Evolutionary conservation across 2,888 invertebrate genomes (phyloP).

Genomic region (Spisula subtruncata): DNA sequence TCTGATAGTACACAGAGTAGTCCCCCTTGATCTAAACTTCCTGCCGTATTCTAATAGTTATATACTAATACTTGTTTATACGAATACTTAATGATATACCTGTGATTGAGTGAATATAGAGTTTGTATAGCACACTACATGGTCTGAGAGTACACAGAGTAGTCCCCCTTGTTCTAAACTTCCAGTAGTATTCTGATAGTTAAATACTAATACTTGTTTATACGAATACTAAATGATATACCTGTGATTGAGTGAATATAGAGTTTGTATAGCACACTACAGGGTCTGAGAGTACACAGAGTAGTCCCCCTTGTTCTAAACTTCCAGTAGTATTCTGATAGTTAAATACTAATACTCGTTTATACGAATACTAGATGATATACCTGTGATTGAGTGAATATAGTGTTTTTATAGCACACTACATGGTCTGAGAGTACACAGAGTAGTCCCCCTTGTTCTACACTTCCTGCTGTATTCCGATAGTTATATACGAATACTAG

Average conservation of each 20-base stretch:
- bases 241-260: too few species aligned
- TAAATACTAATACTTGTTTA: too few species aligned
- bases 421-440: conserved; percentile 76
- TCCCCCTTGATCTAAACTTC: conserved; percentile 67
- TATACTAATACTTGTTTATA: background rate
- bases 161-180: conserved; percentile 70
- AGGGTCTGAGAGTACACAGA: conserved; percentile 78
- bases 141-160: conserved; percentile 78
- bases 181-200: conserved; percentile 47
- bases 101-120: too few species aligned
- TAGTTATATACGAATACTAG: conserved; percentile 52
- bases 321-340: conserved; percentile 48
- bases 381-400: conserved; percentile 76
- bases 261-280: too few species aligned
- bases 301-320: conserved; percentile 70
- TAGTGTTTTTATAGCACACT: too few species aligned
- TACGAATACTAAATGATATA: too few species aligned
- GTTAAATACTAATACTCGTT: too few species aligned
- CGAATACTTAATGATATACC: too few species aligned
- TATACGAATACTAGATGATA: conserved; percentile 73
- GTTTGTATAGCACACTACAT: too few species aligned
- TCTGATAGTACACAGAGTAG: conserved; percentile 80
- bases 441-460: conserved; percentile 68
- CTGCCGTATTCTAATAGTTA: conserved; percentile 68
- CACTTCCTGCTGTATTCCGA: conserved; percentile 66